Base-by-base conservation (phyloP, 2,888 invertebrate genomes). In the Mycalesis mineus region DNA sequence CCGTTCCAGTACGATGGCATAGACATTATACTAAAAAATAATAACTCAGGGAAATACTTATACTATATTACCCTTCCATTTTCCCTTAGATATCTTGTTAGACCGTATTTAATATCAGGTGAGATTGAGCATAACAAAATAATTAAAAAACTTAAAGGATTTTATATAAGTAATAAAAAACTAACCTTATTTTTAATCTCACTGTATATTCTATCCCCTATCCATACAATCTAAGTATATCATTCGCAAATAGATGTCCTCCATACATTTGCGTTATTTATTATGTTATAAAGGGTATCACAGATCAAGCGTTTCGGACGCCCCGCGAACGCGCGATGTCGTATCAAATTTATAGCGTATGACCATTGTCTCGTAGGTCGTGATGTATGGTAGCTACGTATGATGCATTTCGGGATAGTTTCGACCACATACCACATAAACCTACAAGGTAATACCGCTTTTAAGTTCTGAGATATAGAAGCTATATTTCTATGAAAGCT, bases 321-420 rank as follows among this genome's bases (percentile, higher is more conserved):
- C 72, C 68, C 70, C 65, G 67, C 67, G 67, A 61, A 65, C 59
- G 67, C 58, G 50, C 72, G 82, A 81, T 85, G 87, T 82, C 82
- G 77, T 84, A 84, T 84, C 78, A 79, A 81, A 84, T 85, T 84
- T 86, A 85, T 82, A 72, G 74, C 59, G 69, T 70, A 68, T 68
- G 70, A 69, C 68, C 68, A 65, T 61, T 76, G 74, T 75, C 73
- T 72, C 63, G 81, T 80, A 79, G 79, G 82, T 61, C 69, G 85
- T 85, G 84, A 85, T 85, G 73, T 73, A 62, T 60, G 60, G 62
- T 58, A 52, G 57, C 57, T 52, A 52, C 47, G 39, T 57, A 82
- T 82, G 73, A 74, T 68, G 67, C 66, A 67, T 65, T 67, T 65
- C 58, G 55, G 58, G 72, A 80, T 77, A 74, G 75, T 80, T 78